Percentiles rank a stretch among this genome's conserved stretches.
These are phyloP conservation scores for Calyptomena viridis DNA, from an alignment of 2,113 vertebrate species.

Conservation along the genomic window DNA sequence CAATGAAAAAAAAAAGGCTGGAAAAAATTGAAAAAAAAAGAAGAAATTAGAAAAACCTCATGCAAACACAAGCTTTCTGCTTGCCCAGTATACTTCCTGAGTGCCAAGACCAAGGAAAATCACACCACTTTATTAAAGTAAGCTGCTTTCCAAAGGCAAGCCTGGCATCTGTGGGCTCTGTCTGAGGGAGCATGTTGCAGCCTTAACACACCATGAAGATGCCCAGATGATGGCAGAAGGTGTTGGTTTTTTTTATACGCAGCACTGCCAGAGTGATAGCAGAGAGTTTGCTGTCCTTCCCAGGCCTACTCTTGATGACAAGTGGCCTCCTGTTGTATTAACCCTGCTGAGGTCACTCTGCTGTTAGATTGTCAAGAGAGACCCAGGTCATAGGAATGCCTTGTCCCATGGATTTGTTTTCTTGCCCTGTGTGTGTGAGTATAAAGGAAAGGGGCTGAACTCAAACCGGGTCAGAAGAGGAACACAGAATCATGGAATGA, in stretches of 20 bases:
- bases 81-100: neutral
- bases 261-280: neutral
- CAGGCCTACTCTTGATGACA: neutral
- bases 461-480: neutral
- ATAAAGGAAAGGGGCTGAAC: neutral
- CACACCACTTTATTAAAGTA: constrained; percentile 2
- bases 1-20: neutral
- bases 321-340: neutral
- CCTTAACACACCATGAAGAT: neutral
- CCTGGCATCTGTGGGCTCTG: neutral
- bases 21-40: neutral
- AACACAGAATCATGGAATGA: neutral
- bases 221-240: neutral
- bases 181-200: neutral
- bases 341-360: neutral
- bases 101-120: constrained; percentile 21
- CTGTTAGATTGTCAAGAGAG: neutral
- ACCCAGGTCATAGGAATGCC: neutral
- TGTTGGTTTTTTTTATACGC: neutral
- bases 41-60: constrained; percentile 7
- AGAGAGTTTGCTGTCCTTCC: neutral
- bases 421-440: accelerated
- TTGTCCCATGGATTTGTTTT: neutral
- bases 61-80: neutral
- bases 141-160: constrained; percentile 14